These are phyloP conservation scores for Phania funesta DNA, from an alignment of 2,888 invertebrate species.

Conservation along the genomic window DNA sequence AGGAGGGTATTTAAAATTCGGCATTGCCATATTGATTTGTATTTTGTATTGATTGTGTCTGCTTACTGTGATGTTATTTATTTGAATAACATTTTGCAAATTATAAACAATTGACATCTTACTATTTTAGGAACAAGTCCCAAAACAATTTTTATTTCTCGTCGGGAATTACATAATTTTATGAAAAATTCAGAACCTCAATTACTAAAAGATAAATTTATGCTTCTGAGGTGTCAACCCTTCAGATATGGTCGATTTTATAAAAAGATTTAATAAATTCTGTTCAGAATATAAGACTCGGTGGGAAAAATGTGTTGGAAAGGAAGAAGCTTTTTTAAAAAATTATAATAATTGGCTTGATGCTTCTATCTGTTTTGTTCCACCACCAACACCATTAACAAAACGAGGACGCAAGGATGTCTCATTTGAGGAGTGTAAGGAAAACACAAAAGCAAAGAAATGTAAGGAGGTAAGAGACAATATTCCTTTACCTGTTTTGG, in stretches of 20 bases:
- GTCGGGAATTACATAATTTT: too few relatives aligned
- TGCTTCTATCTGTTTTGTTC: conserved; percentile 14
- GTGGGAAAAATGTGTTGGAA: conserved; percentile 4
- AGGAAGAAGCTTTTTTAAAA: conserved; percentile 5
- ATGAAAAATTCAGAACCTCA: too few relatives aligned
- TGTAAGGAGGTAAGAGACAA: conserved; percentile 5
- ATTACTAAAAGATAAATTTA: conserved; percentile 9
- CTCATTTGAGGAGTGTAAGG: conserved; percentile 24
- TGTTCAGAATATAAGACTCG: conserved; percentile 26
- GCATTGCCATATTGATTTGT: conserved; percentile 3
- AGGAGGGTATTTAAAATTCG: conserved; percentile 22
- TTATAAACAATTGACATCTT: conserved; percentile 24
- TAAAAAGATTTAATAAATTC: conserved; percentile 23
- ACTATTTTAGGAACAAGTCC: conserved; percentile 20
- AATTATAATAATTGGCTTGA: conserved; percentile 20
- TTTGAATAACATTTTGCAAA: conserved; percentile 26
- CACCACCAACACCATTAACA: conserved; percentile 24
- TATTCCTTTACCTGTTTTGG: conserved; percentile 8
- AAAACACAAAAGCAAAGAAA: conserved; percentile 17
- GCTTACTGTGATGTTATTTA: conserved; percentile 28
- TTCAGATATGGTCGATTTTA: conserved; percentile 26
- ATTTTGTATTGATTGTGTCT: conserved; percentile 33
- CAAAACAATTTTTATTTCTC: conserved; percentile 26
- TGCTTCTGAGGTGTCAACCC: conserved; percentile 20
- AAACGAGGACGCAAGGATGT: conserved; percentile 27